Evolutionary conservation across 2,797 vertebrate species (phyloP).

Genomic region (Bovichtus variegatus): DNA sequence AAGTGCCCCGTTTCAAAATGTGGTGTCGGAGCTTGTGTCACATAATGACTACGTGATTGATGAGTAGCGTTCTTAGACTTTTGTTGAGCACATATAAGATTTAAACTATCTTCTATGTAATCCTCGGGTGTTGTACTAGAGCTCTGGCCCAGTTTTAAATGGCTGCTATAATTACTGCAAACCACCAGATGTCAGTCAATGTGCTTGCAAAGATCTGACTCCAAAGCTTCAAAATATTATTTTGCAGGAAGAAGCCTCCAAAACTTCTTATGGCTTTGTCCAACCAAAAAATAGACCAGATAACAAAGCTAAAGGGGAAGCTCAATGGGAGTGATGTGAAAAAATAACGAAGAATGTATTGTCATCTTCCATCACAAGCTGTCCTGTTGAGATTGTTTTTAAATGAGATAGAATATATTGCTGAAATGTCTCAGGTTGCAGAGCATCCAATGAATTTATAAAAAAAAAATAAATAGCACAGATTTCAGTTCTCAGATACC

Average conservation of each 20-base stretch:
- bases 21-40: neutral
- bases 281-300: neutral
- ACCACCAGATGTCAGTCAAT: slow-evolving; percentile 57
- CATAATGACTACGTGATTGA: neutral
- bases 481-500: neutral
- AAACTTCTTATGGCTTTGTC: neutral
- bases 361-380: neutral
- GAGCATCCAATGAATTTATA: neutral
- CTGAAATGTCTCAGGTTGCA: neutral
- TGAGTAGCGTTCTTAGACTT: neutral
- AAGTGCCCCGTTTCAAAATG: no score
- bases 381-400: neutral
- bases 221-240: neutral
- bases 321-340: neutral
- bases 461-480: neutral
- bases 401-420: neutral
- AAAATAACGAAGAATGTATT: neutral
- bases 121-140: neutral
- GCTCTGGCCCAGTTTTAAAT: neutral
- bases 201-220: neutral
- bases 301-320: neutral
- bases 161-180: slow-evolving; percentile 2
- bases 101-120: no score
- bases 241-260: neutral
- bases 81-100: neutral